Evolutionary conservation across 1,140 invertebrate species (phyloP), one percentile per base, ranked within the genome.

Genomic region (Drosophila rufa): DNA sequence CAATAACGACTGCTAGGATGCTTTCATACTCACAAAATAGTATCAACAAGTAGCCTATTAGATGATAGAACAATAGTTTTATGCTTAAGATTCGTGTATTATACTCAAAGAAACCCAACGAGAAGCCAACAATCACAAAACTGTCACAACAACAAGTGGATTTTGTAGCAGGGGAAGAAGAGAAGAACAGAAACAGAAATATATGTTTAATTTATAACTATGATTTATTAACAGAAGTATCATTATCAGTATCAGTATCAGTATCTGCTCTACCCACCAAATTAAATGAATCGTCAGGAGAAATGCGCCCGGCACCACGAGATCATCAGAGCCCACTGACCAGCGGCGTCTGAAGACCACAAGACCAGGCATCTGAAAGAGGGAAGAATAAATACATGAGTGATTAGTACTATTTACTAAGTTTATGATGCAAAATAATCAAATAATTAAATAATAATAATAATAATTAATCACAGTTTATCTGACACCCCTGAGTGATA

Each of bases 291-390:
- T 92, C 47, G 95, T 91, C 83, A 97, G 95, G 5, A 98, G 94
- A 90, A 97, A 95, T 66, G 95, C 94, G 17, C 96, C 96, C 19
- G 97, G 97, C 15, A 98, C 95, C 62, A 97, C 96, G 56, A 98
- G 94, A 94, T 98, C 97, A 93, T 98, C 97, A 67, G 97, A 97
- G 77, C 97, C 97, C 74, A 97, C 96, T 82, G 96, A 96, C 97
- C 97, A 98, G 75, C 97, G 95, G 79, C 97, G 94, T 75, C 95
- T 94, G 93, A 98, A 98, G 48, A 97, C 96, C 57, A 98, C 95
- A 80, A 98, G 95, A 65, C 97, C 97, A 60, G 97, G 97, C 97
- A 98, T 98, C 80, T 93, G 90, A 27, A 91, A 90, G 9, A 2
- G 22, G 12, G 2, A 8, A 33, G 7, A 25, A 42, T 33, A 7